These are phyloP conservation scores for Martes martes DNA, from an alignment of 2,113 vertebrate genomes.

Conservation along the genomic window DNA sequence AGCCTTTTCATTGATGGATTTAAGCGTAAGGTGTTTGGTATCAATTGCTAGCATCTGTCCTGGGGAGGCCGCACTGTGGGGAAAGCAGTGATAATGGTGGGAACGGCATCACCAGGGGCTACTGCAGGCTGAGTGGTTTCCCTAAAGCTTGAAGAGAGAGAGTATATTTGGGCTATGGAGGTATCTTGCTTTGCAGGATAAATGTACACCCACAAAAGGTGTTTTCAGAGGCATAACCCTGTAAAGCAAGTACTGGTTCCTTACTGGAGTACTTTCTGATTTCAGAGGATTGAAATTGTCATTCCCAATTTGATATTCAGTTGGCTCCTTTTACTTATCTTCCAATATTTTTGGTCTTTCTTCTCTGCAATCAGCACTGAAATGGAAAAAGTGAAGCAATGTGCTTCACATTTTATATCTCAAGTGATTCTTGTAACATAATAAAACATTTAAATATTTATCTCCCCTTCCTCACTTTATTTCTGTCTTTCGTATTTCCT, in stretches of 20 bases:
- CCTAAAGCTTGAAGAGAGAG: background rate
- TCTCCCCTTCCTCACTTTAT: background rate
- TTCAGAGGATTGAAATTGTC: background rate
- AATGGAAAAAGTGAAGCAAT: background rate
- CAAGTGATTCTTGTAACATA: background rate
- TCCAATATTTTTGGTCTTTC: background rate
- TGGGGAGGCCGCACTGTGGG: background rate
- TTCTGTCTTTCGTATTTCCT: background rate
- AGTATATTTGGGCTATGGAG: background rate
- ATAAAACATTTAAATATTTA: background rate
- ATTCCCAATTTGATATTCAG: background rate
- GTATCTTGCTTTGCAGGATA: background rate
- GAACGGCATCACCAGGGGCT: background rate
- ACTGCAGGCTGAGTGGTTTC: background rate
- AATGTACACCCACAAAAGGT: background rate
- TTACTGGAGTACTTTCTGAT: background rate
- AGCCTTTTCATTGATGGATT: conserved; percentile 65
- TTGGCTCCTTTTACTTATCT: background rate
- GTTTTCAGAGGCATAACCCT: background rate
- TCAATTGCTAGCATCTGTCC: conserved; percentile 16
- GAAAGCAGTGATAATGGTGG: background rate
- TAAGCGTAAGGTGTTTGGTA: conserved; percentile 42
- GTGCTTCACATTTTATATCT: background rate
- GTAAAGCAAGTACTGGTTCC: background rate
- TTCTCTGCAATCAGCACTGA: background rate